Conservation (phyloP, 2,797 vertebrate genomes). For the Acipenser ruthenus region DNA sequence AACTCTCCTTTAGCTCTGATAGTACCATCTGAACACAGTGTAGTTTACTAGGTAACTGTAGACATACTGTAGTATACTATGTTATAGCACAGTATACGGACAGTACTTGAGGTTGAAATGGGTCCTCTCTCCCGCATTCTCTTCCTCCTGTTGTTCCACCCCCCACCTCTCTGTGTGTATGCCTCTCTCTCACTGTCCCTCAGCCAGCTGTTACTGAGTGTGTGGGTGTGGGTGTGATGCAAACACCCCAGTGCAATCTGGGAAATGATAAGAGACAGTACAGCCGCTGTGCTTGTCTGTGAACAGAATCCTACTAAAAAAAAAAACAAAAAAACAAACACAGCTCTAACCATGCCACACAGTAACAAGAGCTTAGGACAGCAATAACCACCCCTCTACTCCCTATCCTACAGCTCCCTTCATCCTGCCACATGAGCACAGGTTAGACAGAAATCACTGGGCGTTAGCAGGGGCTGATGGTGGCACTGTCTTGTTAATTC, state of each 20-base stretch:
- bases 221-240: slow-evolving; percentile 59
- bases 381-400: not conserved
- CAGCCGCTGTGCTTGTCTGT: slow-evolving; percentile 35
- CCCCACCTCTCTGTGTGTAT: slow-evolving; percentile 27
- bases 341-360: not conserved
- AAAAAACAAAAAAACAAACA: slow-evolving; percentile 63
- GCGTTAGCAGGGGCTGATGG: not conserved
- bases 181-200: slow-evolving; percentile 31
- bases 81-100: too few relatives aligned
- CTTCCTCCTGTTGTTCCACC: not conserved
- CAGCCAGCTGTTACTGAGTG: slow-evolving; percentile 35
- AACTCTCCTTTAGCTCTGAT: too few relatives aligned
- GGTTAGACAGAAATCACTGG: slow-evolving; percentile 9
- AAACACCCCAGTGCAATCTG: slow-evolving; percentile 51
- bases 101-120: not conserved
- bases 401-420: not conserved
- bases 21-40: too few relatives aligned
- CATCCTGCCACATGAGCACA: not conserved
- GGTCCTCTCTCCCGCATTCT: slow-evolving; percentile 21
- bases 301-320: slow-evolving; percentile 36
- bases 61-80: too few relatives aligned
- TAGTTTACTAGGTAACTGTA: too few relatives aligned
- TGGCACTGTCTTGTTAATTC: not conserved
- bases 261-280: slow-evolving; percentile 46
- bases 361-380: not conserved